Evolutionary conservation across 2,888 invertebrate genomes (phyloP).

Genomic region (Crossocerus cetratus): DNA sequence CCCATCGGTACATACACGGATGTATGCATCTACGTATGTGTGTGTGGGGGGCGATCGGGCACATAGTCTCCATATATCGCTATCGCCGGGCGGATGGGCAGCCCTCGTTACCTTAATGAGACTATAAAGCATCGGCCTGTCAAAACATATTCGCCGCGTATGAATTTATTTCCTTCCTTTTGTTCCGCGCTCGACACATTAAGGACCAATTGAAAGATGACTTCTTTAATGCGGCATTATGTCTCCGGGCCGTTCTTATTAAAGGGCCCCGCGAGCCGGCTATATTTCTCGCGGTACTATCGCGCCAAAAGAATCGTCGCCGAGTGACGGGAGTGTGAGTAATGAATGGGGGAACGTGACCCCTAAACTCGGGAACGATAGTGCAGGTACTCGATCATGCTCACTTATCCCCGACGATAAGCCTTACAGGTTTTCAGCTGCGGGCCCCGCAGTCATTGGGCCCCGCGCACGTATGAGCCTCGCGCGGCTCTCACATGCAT

Average conservation of each 20-base stretch:
- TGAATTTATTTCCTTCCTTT: conserved; percentile 30
- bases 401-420: too few relatives aligned
- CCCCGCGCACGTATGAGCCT: too few relatives aligned
- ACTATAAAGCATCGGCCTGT: conserved; percentile 43
- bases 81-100: conserved; percentile 23
- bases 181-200: conserved; percentile 33
- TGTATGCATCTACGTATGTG: conserved; percentile 20
- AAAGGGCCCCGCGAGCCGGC: not conserved
- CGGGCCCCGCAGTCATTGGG: too few relatives aligned
- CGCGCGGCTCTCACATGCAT: too few relatives aligned
- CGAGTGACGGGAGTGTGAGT: too few relatives aligned
- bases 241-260: conserved; percentile 12
- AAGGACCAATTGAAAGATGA: conserved; percentile 12
- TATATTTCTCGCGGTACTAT: too few relatives aligned
- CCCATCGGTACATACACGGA: conserved; percentile 17
- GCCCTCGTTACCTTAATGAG: conserved; percentile 45
- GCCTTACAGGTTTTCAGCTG: too few relatives aligned
- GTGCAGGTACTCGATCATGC: too few relatives aligned
- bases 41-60: conserved; percentile 24
- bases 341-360: too few relatives aligned
- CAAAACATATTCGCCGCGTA: conserved; percentile 35
- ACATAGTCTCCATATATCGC: too few relatives aligned
- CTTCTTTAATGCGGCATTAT: conserved; percentile 22
- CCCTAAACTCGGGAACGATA: too few relatives aligned
- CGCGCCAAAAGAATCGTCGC: too few relatives aligned